Base-by-base conservation (phyloP, 2,797 vertebrate genomes). In the Sebastes umbrosus region DNA sequence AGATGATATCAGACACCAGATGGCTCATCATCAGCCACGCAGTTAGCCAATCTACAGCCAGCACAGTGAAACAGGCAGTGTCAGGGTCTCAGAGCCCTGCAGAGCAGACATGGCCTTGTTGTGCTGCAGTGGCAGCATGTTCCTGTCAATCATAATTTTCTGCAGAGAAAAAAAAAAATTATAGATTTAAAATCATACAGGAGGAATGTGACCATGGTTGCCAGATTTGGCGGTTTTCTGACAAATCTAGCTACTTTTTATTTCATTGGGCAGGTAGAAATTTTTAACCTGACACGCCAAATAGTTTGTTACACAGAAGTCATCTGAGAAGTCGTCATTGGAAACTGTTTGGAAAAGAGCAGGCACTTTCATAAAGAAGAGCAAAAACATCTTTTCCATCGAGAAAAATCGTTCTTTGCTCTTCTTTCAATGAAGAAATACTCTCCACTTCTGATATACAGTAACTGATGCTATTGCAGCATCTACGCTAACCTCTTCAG, bases 21-120 rank as follows among this genome's bases (percentile, higher is more conserved):
- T 80, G 79, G 78, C 63, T 84, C 54, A 84, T 79, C 62, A 80
- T 58, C 46, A 18, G 43, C 20, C 58, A 62, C 4, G 2, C 74
- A 75, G 54, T 80, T 59, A 69, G 52, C 69, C 75, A 69, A 52
- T 83, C 58, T 64, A 29, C 13, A 57, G 34, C 43, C 50, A 68
- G 29, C 62, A 8, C 52, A 29, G 65, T 54, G 57, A 72, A 57
- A 31, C n/a, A 9, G 24, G 39, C 43, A 60, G 25, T 20, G 5
- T 54, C 34, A 9, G 32, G 14, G 13, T 79, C 24, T 31, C 12
- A 20, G 60, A 29, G 57, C 31, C 68, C 60, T 73, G 65, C n/a
- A 46, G 50, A 36, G n/a, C n/a, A 46, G 59, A 29, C 69, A 18
- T 36, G 64, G 16, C 2, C 16, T 67, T 43, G 34, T 73, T 55